These are phyloP conservation scores for Salminus brasiliensis DNA, from an alignment of 2,113 vertebrate species.

Conservation along the genomic window DNA sequence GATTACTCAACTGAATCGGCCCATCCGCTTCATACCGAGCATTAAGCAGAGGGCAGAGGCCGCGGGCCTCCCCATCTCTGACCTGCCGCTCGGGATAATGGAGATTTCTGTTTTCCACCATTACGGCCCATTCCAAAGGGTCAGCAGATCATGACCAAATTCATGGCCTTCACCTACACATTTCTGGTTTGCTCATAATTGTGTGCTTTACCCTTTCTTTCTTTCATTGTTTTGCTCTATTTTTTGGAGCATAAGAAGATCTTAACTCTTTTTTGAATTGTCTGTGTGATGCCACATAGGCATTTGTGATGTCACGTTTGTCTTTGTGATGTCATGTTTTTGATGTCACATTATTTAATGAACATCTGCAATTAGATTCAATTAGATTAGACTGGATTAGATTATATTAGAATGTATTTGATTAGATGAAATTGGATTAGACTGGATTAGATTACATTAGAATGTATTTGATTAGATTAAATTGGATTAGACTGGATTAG, in stretches of 20 bases:
- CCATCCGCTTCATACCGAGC: conserved; percentile 57
- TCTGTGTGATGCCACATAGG: too few relatives aligned
- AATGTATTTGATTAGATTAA: too few relatives aligned
- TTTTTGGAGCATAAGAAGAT: background rate
- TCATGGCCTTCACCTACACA: conserved; percentile 49
- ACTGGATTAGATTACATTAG: too few relatives aligned
- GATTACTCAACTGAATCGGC: conserved; percentile 55
- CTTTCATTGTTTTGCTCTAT: background rate
- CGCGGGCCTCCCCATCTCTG: conserved; percentile 58
- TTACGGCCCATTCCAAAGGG: conserved; percentile 64
- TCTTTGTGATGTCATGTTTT: too few relatives aligned
- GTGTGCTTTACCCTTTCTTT: background rate
- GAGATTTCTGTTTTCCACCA: conserved; percentile 68
- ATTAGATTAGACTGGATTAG: too few relatives aligned
- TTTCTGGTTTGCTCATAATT: conserved; percentile 21
- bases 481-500: too few relatives aligned
- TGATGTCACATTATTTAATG: too few relatives aligned
- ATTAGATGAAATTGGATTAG: too few relatives aligned
- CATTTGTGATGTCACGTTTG: too few relatives aligned
- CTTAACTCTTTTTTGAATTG: too few relatives aligned
- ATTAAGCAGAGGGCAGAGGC: conserved; percentile 64
- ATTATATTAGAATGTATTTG: too few relatives aligned
- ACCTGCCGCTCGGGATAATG: conserved; percentile 62
- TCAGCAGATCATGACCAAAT: conserved; percentile 61
- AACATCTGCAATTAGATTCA: too few relatives aligned